Conservation (phyloP, 2,888 invertebrate species). For the Ephialtes manifestator region DNA sequence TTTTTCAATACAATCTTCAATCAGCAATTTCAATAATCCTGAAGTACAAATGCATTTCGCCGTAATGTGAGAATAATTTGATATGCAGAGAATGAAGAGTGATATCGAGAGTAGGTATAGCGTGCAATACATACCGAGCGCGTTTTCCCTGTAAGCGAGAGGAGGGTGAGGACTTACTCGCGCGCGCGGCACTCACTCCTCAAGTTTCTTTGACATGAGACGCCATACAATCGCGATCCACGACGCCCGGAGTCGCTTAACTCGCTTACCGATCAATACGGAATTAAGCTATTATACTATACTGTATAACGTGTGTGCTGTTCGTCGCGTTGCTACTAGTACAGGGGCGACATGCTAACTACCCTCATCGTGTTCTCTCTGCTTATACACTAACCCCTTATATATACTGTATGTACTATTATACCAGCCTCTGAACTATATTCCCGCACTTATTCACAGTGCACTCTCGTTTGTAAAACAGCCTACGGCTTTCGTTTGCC, state of each 20-base stretch:
- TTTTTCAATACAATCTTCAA: not conserved
- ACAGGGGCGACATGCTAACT: conserved; percentile 67
- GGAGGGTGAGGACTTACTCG: conserved; percentile 31
- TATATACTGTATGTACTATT: not conserved
- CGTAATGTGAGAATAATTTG: conserved; percentile 67
- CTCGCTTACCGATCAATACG: conserved; percentile 77
- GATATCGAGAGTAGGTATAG: conserved; percentile 49
- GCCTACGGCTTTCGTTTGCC: conserved; percentile 44
- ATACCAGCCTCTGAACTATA: not conserved
- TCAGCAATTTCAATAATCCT: conserved; percentile 28
- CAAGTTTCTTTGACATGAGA: conserved; percentile 70
- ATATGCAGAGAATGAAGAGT: conserved; percentile 16
- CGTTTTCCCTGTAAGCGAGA: conserved; percentile 28
- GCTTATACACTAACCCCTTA: not conserved
- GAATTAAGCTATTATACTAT: conserved; percentile 81
- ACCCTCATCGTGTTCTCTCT: conserved; percentile 60
- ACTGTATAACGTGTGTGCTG: conserved; percentile 43
- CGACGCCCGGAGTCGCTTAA: conserved; percentile 69
- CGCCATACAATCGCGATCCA: conserved; percentile 70
- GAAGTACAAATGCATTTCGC: conserved; percentile 8
- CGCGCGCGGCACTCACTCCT: conserved; percentile 45
- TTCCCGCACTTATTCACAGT: conserved; percentile 42
- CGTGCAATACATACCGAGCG: conserved; percentile 52
- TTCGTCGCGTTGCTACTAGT: conserved; percentile 45
- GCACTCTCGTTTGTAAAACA: conserved; percentile 35